Evolutionary conservation across 2,888 invertebrate species (phyloP), one percentile per base, ranked within the genome.

Genomic region (Mythimna loreyi): DNA sequence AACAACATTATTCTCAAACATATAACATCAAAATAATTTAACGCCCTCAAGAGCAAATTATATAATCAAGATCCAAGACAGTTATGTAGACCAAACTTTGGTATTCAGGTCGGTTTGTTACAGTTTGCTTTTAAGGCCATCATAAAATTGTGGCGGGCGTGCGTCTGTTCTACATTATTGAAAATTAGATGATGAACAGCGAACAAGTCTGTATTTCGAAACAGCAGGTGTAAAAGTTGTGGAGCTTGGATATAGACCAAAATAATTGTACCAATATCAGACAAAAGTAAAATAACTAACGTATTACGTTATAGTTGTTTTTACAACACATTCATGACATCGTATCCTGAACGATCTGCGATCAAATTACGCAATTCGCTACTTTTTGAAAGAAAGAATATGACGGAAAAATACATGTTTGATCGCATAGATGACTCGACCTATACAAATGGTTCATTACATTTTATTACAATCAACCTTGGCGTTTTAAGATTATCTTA

Each of bases 291-390:
- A 33, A 16, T 43, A 13, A 36, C 23, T 43, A 55, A 57, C 23
- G 16, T 36, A 66, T 89, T 87, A 9, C 9, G 36, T 36, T 36
- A 36, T 13, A 16, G 11, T 40, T 40, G 4, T 40, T 40, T 11
- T 40, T 16, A 16, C 0, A 33, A 8, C 8, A 33, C 7, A 33
- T 33, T 33, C 6, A 6, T 33, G 33, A 33, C 6, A 8, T 33
- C 33, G 16, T 40, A 40, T 40, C 40, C 16, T 40, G 86, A 88
- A 89, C 88, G 87, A 87, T 87, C n/a, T 88, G 89, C 87, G 89
- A 88, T 90, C 91, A 92, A 92, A 94, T 93, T 93, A 92, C 92
- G 93, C 93, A 93, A 93, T 93, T 93, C 92, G 93, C 93, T 94
- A 93, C 92, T 90, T 91, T 85, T 86, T 83, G 87, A 91, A 91